phyloP scores from a whole-genome alignment of 2,797 vertebrate genomes.

The Tiaroga cobitis region DNA sequence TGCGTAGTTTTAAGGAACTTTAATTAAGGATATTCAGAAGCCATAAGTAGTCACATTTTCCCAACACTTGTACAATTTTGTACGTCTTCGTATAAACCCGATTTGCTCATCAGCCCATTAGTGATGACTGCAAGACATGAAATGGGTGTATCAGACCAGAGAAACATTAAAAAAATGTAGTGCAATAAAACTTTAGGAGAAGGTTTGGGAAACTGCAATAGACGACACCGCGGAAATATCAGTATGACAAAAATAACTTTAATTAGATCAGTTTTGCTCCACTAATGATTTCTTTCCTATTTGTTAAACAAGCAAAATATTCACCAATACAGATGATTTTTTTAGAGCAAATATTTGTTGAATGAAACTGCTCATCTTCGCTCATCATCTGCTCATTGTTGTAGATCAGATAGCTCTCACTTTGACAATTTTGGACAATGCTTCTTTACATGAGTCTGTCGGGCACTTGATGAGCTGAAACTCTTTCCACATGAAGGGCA shows the following conservation, averaged over 20 bases:
- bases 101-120: too few species aligned
- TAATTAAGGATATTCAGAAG: background rate
- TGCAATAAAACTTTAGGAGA: background rate
- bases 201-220: background rate
- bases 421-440: background rate
- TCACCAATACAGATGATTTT: background rate
- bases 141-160: background rate
- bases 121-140: too few species aligned
- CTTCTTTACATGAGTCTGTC: background rate
- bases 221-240: background rate
- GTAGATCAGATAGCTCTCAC: background rate
- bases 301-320: background rate
- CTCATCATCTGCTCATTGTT: background rate
- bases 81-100: too few species aligned
- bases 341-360: background rate
- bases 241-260: background rate
- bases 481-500: background rate
- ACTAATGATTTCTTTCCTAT: too few species aligned
- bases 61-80: background rate
- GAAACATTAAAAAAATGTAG: background rate
- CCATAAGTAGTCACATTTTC: background rate
- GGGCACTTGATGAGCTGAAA: background rate
- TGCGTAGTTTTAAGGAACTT: background rate
- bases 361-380: background rate
- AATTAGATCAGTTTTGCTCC: background rate